Percentiles rank a stretch among this genome's conserved stretches.
These are phyloP conservation scores for Chloroceryle inda DNA, from an alignment of 2,797 vertebrate species.

Conservation along the genomic window DNA sequence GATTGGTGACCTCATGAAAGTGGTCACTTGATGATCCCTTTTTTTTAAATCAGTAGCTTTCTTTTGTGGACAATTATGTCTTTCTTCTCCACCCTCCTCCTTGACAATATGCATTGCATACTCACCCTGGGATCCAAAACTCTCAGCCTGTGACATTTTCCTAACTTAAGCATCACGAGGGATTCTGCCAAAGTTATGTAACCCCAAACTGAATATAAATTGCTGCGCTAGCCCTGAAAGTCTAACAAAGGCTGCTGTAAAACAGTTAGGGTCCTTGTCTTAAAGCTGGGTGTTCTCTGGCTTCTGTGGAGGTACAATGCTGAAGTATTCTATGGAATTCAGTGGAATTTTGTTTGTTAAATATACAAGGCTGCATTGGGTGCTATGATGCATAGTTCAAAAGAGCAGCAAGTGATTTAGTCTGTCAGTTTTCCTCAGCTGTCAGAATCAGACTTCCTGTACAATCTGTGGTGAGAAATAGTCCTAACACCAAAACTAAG, in stretches of 20 bases:
- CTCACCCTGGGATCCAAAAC: not conserved
- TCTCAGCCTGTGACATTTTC: not conserved
- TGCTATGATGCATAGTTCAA: not conserved
- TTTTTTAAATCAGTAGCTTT: not conserved
- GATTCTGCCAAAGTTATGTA: not conserved
- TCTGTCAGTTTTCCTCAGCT: conserved; percentile 28
- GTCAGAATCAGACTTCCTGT: conserved; percentile 14
- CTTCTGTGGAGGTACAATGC: not conserved
- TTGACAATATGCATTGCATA: not conserved
- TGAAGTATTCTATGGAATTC: not conserved
- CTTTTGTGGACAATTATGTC: not conserved
- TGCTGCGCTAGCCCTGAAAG: not conserved
- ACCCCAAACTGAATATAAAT: not conserved
- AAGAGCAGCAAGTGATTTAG: not conserved
- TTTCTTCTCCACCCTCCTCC: not conserved
- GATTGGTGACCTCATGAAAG: not conserved
- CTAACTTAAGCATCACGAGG: not conserved
- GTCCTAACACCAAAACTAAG: not conserved
- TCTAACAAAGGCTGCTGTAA: not conserved
- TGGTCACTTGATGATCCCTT: not conserved
- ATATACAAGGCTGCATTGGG: not conserved
- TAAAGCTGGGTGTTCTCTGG: not conserved
- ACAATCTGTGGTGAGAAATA: conserved; percentile 38
- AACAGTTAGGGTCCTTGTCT: not conserved
- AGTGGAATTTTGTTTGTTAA: not conserved